Conservation (phyloP, 2,888 invertebrate species). For the Smittia aterrima region DNA sequence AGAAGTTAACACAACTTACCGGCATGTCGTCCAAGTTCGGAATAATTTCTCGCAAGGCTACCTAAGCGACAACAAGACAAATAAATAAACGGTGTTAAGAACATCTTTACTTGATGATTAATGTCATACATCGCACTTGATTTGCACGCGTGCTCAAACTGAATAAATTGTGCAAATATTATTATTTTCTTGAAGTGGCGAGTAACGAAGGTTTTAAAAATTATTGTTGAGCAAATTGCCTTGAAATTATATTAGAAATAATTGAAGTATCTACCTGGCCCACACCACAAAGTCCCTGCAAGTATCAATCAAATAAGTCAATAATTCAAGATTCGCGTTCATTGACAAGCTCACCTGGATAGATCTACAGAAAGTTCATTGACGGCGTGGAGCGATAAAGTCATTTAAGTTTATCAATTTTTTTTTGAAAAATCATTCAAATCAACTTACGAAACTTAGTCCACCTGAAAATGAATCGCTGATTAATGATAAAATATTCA, state of each 20-base stretch:
- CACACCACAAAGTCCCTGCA: conserved; percentile 74
- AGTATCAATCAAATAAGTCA: not conserved
- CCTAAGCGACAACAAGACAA: conserved; percentile 49
- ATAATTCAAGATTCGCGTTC: conserved; percentile 43
- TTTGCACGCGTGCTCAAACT: not conserved
- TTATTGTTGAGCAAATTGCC: not conserved
- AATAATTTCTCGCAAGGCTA: conserved; percentile 60
- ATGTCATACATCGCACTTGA: not conserved
- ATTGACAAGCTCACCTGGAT: conserved; percentile 47
- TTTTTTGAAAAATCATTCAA: not conserved
- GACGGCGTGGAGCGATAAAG: not conserved
- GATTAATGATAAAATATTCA: not conserved
- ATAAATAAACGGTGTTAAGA: conserved; percentile 2
- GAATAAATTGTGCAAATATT: not conserved
- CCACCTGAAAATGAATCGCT: conserved; percentile 17
- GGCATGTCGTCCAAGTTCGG: conserved; percentile 63
- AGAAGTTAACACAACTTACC: conserved; percentile 46
- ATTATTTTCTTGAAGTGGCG: not conserved
- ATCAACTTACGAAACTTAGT: conserved; percentile 31
- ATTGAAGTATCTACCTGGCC: conserved; percentile 57
- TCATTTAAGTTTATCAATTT: not conserved
- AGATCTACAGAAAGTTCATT: conserved; percentile 41
- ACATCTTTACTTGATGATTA: not conserved
- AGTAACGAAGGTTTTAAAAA: not conserved
- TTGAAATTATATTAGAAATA: not conserved